Evolutionary conservation across 2,797 vertebrate genomes (phyloP).

Genomic region (Danio choprae): DNA sequence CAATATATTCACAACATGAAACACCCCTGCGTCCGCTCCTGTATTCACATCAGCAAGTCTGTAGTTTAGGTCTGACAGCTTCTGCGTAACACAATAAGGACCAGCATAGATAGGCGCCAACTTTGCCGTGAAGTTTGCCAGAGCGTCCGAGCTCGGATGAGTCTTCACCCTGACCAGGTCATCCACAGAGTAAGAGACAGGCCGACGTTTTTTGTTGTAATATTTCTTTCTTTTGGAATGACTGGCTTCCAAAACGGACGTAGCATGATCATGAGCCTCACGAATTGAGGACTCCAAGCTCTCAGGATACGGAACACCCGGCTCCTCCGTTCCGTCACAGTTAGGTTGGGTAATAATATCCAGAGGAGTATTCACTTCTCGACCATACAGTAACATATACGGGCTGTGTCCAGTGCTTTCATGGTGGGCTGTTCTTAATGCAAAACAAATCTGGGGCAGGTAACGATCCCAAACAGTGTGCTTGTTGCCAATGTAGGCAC

Average conservation of each 20-base stretch:
- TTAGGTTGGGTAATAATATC: conserved; percentile 32
- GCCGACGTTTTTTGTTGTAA: not conserved
- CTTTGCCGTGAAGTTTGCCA: conserved; percentile 5
- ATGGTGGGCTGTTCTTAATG: not conserved
- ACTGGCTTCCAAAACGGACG: not conserved
- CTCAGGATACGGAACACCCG: conserved; percentile 12
- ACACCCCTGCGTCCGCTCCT: not conserved
- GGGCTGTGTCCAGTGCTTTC: not conserved
- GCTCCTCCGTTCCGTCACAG: conserved; percentile 10
- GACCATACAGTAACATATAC: not conserved
- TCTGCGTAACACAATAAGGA: not conserved
- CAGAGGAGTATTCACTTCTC: not conserved
- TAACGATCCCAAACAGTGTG: not conserved
- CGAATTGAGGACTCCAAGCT: conserved; percentile 7
- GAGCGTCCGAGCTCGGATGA: conserved; percentile 12
- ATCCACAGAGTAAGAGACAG: not conserved
- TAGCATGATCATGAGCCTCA: conserved; percentile 20
- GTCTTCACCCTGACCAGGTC: conserved; percentile 18
- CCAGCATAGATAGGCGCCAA: not conserved
- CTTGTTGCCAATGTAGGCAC: not conserved
- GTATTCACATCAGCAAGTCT: not conserved
- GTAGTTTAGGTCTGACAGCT: not conserved
- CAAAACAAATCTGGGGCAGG: not conserved
- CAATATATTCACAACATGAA: conserved; percentile 13
- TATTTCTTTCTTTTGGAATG: not conserved